phyloP scores from a whole-genome alignment of 2,797 vertebrate genomes.

The Melanotaenia boesemani region DNA sequence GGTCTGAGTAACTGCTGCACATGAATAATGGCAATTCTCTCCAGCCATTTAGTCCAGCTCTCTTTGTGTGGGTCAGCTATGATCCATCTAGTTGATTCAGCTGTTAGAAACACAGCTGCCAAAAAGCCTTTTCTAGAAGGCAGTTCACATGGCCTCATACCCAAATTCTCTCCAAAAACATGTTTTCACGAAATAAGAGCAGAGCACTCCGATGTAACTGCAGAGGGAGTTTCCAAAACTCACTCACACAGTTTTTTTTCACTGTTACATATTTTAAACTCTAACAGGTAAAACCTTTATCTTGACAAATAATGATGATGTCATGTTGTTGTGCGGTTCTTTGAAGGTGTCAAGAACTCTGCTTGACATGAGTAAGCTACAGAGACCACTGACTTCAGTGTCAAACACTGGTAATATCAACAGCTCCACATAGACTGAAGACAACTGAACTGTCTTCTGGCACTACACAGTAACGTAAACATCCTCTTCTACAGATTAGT shows the following conservation, averaged over 20 bases:
- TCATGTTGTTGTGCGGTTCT: constrained; percentile 8
- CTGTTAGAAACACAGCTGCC: constrained; percentile 74
- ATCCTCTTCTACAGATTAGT: constrained; percentile 7
- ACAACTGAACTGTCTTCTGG: constrained; percentile 21
- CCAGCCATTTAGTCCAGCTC: constrained; percentile 14
- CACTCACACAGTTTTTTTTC: background rate
- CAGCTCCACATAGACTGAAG: constrained; percentile 21
- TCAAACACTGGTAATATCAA: constrained; percentile 40
- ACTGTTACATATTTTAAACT: constrained; percentile 6
- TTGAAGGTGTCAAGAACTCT: constrained; percentile 26
- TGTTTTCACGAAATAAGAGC: constrained; percentile 61
- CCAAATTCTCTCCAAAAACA: constrained; percentile 52
- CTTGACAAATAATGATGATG: constrained; percentile 11
- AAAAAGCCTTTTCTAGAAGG: constrained; percentile 60
- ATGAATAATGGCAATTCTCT: constrained; percentile 55
- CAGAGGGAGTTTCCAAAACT: constrained; percentile 65
- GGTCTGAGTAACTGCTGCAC: constrained; percentile 26
- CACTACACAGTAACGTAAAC: constrained; percentile 4
- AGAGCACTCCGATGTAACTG: constrained; percentile 44
- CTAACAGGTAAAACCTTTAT: background rate
- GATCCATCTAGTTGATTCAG: constrained; percentile 59
- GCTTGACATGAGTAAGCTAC: constrained; percentile 33
- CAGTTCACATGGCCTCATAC: constrained; percentile 41
- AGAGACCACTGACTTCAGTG: constrained; percentile 33
- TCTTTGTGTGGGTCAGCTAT: constrained; percentile 61